A percentile compares a stretch with the other conserved stretches of the same genome.
Conservation (phyloP, 2,888 invertebrate species). For the Hipparchia semele region DNA sequence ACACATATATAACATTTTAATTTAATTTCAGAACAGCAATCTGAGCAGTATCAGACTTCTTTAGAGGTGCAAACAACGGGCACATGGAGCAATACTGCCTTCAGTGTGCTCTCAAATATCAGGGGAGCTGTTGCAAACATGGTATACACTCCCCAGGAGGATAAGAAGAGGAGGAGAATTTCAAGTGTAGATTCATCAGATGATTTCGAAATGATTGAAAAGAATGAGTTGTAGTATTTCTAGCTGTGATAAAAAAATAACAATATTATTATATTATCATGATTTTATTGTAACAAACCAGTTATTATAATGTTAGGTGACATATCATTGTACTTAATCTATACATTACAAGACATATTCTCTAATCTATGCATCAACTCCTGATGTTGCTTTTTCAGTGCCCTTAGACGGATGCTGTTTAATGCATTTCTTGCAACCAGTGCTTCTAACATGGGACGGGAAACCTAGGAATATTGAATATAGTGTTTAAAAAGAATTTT, state of each 20-base stretch:
- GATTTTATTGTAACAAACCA: slow-evolving; percentile 14
- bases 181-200: slow-evolving; percentile 73
- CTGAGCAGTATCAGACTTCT: slow-evolving; percentile 61
- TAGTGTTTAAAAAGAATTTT: background rate
- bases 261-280: background rate
- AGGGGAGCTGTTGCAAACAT: slow-evolving; percentile 67
- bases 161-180: slow-evolving; percentile 59
- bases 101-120: slow-evolving; percentile 66
- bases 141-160: slow-evolving; percentile 57
- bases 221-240: slow-evolving; percentile 64
- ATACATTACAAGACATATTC: slow-evolving; percentile 62
- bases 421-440: slow-evolving; percentile 73
- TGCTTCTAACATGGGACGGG: slow-evolving; percentile 77
- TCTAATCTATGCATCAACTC: slow-evolving; percentile 73
- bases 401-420: slow-evolving; percentile 67
- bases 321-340: slow-evolving; percentile 43
- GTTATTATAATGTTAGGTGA: slow-evolving; percentile 30
- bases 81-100: slow-evolving; percentile 69
- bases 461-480: slow-evolving; percentile 60
- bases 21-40: slow-evolving; percentile 60
- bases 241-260: slow-evolving; percentile 29
- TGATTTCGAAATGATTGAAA: slow-evolving; percentile 78
- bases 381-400: slow-evolving; percentile 75
- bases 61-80: slow-evolving; percentile 58
- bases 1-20: background rate